Evolutionary conservation across 2,113 vertebrate species (phyloP).

Genomic region (Microcebus ravelobensis): DNA sequence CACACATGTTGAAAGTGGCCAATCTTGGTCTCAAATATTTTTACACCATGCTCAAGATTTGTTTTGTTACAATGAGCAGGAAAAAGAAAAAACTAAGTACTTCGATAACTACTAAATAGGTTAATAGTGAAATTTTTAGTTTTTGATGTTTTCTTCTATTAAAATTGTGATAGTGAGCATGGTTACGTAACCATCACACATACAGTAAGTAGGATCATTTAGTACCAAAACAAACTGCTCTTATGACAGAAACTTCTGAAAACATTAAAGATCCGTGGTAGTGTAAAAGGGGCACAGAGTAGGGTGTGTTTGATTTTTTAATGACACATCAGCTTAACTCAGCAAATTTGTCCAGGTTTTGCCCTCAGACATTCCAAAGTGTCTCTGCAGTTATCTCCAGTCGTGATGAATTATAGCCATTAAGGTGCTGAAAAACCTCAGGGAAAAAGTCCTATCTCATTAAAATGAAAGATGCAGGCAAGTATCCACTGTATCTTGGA

Average conservation of each 20-base stretch:
- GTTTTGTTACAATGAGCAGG: background rate
- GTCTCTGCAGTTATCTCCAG: background rate
- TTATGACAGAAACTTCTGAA: background rate
- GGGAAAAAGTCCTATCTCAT: background rate
- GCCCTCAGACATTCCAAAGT: background rate
- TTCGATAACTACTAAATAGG: background rate
- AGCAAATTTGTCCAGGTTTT: conserved; percentile 1
- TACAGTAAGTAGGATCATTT: background rate
- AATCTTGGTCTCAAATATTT: background rate
- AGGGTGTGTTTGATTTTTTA: background rate
- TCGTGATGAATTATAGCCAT: background rate
- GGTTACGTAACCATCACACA: background rate
- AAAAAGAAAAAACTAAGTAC: background rate
- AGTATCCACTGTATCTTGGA: background rate
- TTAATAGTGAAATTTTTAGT: background rate
- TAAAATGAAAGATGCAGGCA: background rate
- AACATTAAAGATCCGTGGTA: background rate
- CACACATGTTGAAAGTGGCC: background rate
- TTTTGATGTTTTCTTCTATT: conserved; percentile 6
- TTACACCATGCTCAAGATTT: background rate
- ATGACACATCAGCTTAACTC: background rate
- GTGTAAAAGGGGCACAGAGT: background rate
- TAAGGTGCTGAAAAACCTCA: background rate
- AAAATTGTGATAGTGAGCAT: background rate
- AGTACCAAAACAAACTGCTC: background rate